phyloP scores from a whole-genome alignment of 2,888 invertebrate species.

The Cheilosia pagana region DNA sequence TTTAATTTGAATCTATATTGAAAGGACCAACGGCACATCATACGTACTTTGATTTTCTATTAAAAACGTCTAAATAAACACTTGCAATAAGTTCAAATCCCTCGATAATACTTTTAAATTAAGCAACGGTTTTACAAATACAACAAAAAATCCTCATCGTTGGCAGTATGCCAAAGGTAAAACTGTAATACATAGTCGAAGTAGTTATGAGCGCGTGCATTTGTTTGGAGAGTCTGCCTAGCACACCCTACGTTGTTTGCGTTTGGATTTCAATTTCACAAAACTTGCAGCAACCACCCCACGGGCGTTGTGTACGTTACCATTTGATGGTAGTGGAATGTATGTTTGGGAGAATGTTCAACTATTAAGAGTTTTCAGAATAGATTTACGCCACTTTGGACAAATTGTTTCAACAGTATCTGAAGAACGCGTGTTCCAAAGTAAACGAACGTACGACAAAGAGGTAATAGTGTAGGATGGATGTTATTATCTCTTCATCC shows the following conservation, averaged over 20 bases:
- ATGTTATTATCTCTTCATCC: not conserved
- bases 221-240: conserved; percentile 71
- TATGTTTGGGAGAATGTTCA: conserved; percentile 58
- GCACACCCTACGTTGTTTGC: conserved; percentile 69
- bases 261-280: conserved; percentile 69
- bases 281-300: conserved; percentile 70
- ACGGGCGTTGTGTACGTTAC: conserved; percentile 46
- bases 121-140: conserved; percentile 62
- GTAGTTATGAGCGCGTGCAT: conserved; percentile 68
- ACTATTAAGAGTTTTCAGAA: conserved; percentile 70
- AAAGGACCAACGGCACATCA: conserved; percentile 13
- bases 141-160: conserved; percentile 66
- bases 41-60: conserved; percentile 60
- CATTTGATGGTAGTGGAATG: conserved; percentile 45
- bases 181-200: conserved; percentile 50
- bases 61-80: conserved; percentile 70
- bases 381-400: conserved; percentile 68
- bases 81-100: conserved; percentile 57
- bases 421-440: conserved; percentile 46
- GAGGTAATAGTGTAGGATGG: not conserved
- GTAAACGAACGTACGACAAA: conserved; percentile 26
- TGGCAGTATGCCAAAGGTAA: conserved; percentile 69
- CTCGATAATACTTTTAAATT: conserved; percentile 71
- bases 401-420: conserved; percentile 62
- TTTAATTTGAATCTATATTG: conserved; percentile 35